Evolutionary conservation across 1,140 invertebrate species (phyloP), one percentile per base, ranked within the genome.

Genomic region (Caenorhabditis latens): DNA sequence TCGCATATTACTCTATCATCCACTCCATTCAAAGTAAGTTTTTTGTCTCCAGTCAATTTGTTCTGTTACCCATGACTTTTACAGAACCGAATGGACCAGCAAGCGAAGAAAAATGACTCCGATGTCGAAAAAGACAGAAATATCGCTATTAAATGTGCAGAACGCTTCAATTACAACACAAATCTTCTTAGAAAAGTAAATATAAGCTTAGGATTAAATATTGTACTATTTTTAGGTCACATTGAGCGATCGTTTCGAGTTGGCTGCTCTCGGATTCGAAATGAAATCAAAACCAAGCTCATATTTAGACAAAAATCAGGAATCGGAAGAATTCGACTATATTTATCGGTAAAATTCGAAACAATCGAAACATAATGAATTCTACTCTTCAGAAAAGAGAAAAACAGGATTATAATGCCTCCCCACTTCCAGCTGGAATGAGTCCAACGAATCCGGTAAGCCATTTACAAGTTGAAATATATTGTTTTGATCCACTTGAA

Each of bases 81-180:
- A 11, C n/a, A 79, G 71, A 24, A 21, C 2, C 50, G 71, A 50
- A 50, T 79, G 46, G 71, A 79, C 14, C 19, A 79, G 24, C 21
- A 79, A 21, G 43, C 71, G 11, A 50, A 24, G 21, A 79, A 79
- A 79, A 48, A 7, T 16, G 71, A 50, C 4, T 24, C 46, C 13
- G 71, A 79, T 24, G 53, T 79, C n/a, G 71, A 79, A 79, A 79
- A 79, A 79, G 71, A 79, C 46, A 79, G 9, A 79, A 79, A 79
- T 24, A 79, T 79, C 9, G 71, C 71, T 11, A 24, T 24, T 21
- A 79, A 79, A 43, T 79, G 71, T n/a, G 71, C 71, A 13, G 71
- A 79, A 11, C 71, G 71, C 4, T 79, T 79, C 71, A 79, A 79
- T 14, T 79, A 50, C 14, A 79, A 79, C n/a, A 50, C 71, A 7